phyloP scores from a whole-genome alignment of 2,888 invertebrate genomes.

The Choreutis nemorana region DNA sequence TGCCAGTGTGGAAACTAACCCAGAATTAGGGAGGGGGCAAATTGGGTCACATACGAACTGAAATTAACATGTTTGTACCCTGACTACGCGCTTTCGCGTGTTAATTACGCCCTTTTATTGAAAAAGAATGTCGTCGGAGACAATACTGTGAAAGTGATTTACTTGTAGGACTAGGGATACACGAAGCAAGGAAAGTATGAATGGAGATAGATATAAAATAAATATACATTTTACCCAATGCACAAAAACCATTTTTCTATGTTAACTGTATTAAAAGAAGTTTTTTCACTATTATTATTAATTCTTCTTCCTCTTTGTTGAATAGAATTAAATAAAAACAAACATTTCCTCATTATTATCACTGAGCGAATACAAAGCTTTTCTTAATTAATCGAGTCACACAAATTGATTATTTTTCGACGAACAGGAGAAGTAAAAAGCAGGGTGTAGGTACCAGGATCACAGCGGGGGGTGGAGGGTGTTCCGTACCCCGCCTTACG shows the following conservation, averaged over 20 bases:
- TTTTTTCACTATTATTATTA: too few relatives aligned
- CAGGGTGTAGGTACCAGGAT: slow-evolving; percentile 52
- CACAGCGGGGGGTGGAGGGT: slow-evolving; percentile 28
- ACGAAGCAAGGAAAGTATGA: background rate
- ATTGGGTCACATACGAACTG: slow-evolving; percentile 37
- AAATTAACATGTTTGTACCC: slow-evolving; percentile 37
- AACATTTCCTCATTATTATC: background rate
- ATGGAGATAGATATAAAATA: background rate
- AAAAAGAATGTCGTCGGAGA: too few relatives aligned
- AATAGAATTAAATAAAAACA: too few relatives aligned
- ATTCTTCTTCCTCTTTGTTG: too few relatives aligned
- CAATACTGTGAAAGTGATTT: slow-evolving; percentile 18
- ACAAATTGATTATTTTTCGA: slow-evolving; percentile 66
- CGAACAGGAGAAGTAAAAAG: slow-evolving; percentile 58
- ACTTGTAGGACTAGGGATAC: slow-evolving; percentile 2
- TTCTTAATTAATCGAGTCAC: slow-evolving; percentile 65
- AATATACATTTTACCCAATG: too few relatives aligned
- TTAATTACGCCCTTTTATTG: too few relatives aligned
- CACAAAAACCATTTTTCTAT: too few relatives aligned
- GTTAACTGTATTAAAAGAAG: too few relatives aligned
- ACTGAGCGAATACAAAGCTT: slow-evolving; percentile 25
- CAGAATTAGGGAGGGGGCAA: slow-evolving; percentile 34
- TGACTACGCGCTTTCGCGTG: too few relatives aligned
- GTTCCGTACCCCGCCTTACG: slow-evolving; percentile 45
- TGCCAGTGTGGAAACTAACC: slow-evolving; percentile 43